A percentile compares a stretch with the other conserved stretches of the same genome.
These are phyloP conservation scores for Crocidura indochinensis DNA, from an alignment of 2,797 vertebrate species.

Conservation along the genomic window DNA sequence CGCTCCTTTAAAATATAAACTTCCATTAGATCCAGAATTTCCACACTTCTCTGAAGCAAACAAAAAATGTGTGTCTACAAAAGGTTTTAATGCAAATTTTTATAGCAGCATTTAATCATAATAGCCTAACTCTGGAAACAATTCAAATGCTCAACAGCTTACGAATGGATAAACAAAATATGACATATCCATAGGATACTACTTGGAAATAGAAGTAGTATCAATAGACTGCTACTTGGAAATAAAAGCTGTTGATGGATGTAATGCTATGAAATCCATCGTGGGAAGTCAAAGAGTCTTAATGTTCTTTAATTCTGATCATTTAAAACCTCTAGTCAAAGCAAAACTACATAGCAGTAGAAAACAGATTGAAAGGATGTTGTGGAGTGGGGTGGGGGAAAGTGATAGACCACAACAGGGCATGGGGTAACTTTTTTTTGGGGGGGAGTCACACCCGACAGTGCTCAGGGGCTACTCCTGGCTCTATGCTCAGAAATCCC, in stretches of 20 bases:
- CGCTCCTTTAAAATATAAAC: constrained; percentile 27
- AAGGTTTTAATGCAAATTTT: not conserved
- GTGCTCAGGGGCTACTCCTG: too few species aligned
- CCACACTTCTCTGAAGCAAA: not conserved
- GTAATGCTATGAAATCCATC: not conserved
- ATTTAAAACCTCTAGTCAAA: constrained; percentile 24
- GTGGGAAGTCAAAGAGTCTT: not conserved
- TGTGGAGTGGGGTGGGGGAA: not conserved
- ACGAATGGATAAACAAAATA: constrained; percentile 4
- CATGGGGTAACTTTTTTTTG: not conserved
- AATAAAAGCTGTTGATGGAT: not conserved
- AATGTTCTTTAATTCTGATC: not conserved
- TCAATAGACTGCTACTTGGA: not conserved
- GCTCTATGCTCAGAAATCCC: too few species aligned
- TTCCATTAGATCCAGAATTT: not conserved
- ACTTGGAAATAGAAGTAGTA: not conserved
- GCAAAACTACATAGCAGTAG: not conserved
- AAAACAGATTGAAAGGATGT: not conserved
- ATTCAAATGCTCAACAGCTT: not conserved
- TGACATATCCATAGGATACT: not conserved
- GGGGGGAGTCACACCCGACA: too few species aligned
- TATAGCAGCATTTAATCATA: not conserved
- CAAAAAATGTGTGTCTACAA: not conserved
- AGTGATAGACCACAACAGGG: not conserved
- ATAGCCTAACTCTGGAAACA: constrained; percentile 21